Base-by-base conservation (phyloP, 2,888 invertebrate species). In the Vannuccia rotundouncinata region DNA sequence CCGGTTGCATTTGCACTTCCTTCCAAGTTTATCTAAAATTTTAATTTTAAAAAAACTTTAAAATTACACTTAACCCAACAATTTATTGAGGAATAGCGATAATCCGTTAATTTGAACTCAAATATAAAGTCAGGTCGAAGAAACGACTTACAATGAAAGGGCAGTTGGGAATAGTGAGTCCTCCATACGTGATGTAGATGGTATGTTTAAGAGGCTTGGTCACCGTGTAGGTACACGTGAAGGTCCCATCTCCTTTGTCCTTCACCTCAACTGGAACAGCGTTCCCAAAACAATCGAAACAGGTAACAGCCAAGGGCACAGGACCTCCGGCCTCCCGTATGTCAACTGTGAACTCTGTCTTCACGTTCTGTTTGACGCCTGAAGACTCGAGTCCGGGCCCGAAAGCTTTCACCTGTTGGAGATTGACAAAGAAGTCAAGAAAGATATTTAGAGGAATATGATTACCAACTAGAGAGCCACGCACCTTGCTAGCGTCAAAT, bases 141-240 rank as follows among this genome's bases (percentile, higher is more conserved):
- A n/a, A n/a, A n/a, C n/a, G 5, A 1, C 85, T 84, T 82, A 89
- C 92, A 84, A 93, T 91, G 87, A 92, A 93, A 0, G 95, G 94
- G 74, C 93, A 93, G 84, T 93, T 92, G 82, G 92, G 92, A 0
- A 93, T 92, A 25, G 93, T 92, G 5, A 94, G 93, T 27, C 92
- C 92, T 29, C 93, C 94, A 86, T 92, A 94, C 84, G 93, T 92
- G 0, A 94, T 92, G 81, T 86, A 85, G 81, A 91, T 92, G 2
- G 92, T 92, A 86, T 94, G 93, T 82, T 92, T 92, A 81, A 91
- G 91, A 2, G 91, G 91, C 30, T 90, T 90, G 79, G 90, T 91
- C 31, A 94, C 93, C 75, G 91, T 91, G 84, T 88, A 88, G 79
- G 85, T 85, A 82, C 88, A 88, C 80, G 84, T 83, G 84, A 83